Evolutionary conservation across 2,113 vertebrate species (phyloP).

Genomic region (Progne subis): DNA sequence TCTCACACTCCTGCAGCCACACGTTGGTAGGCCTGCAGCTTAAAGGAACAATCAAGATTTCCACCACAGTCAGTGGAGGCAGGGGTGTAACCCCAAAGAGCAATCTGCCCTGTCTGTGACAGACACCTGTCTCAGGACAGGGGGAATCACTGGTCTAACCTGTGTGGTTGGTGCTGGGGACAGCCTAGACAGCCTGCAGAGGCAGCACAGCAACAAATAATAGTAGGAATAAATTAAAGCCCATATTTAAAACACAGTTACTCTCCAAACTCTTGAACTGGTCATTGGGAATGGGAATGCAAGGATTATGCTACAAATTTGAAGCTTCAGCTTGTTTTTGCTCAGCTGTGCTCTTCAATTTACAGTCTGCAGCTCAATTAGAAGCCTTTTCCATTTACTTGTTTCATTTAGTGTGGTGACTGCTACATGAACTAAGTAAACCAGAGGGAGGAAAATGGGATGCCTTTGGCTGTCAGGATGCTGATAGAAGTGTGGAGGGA

Average conservation of each 20-base stretch:
- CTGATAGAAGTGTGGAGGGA: background rate
- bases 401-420: background rate
- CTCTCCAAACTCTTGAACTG: background rate
- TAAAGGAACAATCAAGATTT: background rate
- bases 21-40: background rate
- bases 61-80: background rate
- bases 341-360: background rate
- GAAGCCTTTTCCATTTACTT: background rate
- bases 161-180: background rate
- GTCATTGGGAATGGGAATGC: background rate
- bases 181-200: background rate
- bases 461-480: background rate
- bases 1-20: background rate
- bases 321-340: background rate
- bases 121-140: background rate
- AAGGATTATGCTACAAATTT: background rate
- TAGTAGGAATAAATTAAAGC: background rate
- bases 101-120: background rate
- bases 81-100: background rate
- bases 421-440: background rate
- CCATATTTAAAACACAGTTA: background rate
- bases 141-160: background rate
- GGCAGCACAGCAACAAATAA: background rate
- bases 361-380: background rate
- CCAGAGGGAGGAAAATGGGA: background rate